These are phyloP conservation scores for Neostethus bicornis DNA, from an alignment of 2,797 vertebrate species.

Conservation along the genomic window DNA sequence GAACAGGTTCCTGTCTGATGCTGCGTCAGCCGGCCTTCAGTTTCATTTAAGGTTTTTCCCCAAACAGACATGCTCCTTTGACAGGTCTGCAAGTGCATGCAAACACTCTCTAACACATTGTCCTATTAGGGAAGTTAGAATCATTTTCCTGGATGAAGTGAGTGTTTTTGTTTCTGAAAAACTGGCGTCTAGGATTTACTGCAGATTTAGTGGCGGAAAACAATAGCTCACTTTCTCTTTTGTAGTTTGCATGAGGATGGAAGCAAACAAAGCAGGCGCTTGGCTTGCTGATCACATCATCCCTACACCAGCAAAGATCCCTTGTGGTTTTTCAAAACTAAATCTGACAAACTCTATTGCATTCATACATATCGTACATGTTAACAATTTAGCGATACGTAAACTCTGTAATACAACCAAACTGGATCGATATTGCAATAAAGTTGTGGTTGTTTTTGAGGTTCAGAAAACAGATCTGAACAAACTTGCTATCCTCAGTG, in stretches of 20 bases:
- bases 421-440: too few relatives aligned
- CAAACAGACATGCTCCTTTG: conserved; percentile 15
- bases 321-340: not conserved
- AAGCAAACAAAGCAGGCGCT: conserved; percentile 11
- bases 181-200: not conserved
- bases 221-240: not conserved
- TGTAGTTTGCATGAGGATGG: not conserved
- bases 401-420: too few relatives aligned
- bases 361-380: too few relatives aligned
- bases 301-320: conserved; percentile 32
- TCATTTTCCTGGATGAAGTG: not conserved
- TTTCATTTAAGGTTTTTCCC: conserved; percentile 47
- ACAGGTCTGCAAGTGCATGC: conserved; percentile 2
- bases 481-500: too few relatives aligned
- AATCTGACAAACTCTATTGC: not conserved
- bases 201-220: not conserved
- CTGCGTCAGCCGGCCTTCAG: conserved; percentile 17
- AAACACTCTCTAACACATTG: not conserved
- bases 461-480: too few relatives aligned
- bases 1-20: conserved; percentile 29
- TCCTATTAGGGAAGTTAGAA: not conserved
- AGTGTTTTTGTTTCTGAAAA: not conserved
- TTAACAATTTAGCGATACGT: too few relatives aligned
- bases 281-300: conserved; percentile 19
- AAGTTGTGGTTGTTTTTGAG: too few relatives aligned